Conservation (phyloP, 2,113 vertebrate genomes). For the Mirza zaza region DNA sequence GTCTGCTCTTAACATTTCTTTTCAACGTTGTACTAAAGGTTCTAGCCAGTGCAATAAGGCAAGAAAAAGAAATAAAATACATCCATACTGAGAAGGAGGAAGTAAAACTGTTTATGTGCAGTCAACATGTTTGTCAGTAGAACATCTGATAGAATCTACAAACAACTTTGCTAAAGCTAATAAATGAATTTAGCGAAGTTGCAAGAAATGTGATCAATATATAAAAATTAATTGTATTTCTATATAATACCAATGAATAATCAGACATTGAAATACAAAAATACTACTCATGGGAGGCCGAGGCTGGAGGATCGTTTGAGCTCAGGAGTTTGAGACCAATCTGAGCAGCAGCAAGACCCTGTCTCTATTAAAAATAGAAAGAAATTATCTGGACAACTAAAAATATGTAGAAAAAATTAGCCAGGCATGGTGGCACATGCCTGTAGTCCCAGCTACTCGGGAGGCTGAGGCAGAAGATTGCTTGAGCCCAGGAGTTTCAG, state of each 20-base stretch:
- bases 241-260: neutral
- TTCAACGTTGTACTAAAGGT: neutral
- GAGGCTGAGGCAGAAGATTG: too few relatives aligned
- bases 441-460: too few relatives aligned
- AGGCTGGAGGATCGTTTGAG: too few relatives aligned
- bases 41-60: neutral
- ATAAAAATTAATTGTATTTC: neutral
- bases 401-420: too few relatives aligned
- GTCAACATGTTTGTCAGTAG: neutral
- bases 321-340: too few relatives aligned
- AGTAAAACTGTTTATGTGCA: constrained; percentile 35
- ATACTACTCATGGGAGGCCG: neutral
- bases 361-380: too few relatives aligned
- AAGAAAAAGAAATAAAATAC: constrained; percentile 38
- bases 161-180: neutral
- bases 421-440: too few relatives aligned
- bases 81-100: neutral
- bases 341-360: too few relatives aligned
- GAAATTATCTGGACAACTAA: too few relatives aligned
- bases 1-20: neutral
- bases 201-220: neutral
- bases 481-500: too few relatives aligned
- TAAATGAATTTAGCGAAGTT: constrained; percentile 27
- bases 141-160: neutral
- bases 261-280: neutral